Evolutionary conservation across 2,113 vertebrate species (phyloP), one percentile per base, ranked within the genome.

Genomic region (Pavo muticus): DNA sequence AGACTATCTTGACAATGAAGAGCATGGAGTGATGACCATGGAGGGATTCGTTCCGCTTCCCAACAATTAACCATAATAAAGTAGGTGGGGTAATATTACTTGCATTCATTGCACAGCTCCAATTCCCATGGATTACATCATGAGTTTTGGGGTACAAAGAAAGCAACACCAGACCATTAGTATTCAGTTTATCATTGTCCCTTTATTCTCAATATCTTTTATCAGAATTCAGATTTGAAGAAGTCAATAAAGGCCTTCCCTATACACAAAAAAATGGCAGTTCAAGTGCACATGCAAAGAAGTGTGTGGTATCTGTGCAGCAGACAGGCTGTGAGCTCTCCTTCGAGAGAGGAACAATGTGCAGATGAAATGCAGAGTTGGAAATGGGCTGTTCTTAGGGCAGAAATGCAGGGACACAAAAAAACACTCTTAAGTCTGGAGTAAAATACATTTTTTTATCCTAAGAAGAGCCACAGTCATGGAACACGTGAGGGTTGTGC

Each of bases 281-380:
- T 88, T 97, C 88, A 95, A 92, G 95, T 95, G 97, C 93, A 97
- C 97, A 98, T 98, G 97, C 98, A 98, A 73, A 97, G 91, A 92
- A 68, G 79, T 90, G 92, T 1, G 50, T 88, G 87, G 84, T 84
- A 71, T 87, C 73, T 94, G 95, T 97, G 92, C 88, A 95, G 93
- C 92, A 94, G 93, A 87, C 92, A 94, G 91, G 92, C 80, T 92
- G 95, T 96, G 95, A 91, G 88, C 95, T 94, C 94, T 92, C 95
- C 93, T 95, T 76, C 47, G 39, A 95, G 95, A 92, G 90, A 88
- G 93, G 83, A 91, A 96, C 91, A 92, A 92, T 90, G 94, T 98
- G 96, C 96, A 97, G 94, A 97, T 97, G 97, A 94, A 97, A 96
- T 84, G 96, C 94, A 74, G 74, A 87, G 60, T 88, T 94, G 61